phyloP scores from a whole-genome alignment of 2,113 vertebrate genomes.

The Cebidichthys violaceus region DNA sequence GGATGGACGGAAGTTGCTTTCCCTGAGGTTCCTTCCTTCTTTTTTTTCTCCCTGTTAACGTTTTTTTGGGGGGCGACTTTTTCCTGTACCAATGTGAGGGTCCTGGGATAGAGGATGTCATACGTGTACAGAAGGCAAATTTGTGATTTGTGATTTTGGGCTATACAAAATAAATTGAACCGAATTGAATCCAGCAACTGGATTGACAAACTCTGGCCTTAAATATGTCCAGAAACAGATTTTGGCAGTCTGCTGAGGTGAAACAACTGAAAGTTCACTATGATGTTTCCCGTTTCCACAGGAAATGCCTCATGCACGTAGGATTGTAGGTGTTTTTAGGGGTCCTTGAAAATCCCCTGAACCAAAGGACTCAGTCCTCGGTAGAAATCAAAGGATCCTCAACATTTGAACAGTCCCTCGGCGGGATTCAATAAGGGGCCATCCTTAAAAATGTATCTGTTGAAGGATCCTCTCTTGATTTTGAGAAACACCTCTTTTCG shows the following conservation, averaged over 20 bases:
- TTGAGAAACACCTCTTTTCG: slow-evolving; percentile 8
- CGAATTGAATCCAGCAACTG: neutral
- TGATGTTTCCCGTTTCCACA: neutral
- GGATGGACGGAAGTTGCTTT: neutral
- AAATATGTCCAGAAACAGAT: neutral
- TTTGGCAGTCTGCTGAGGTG: neutral
- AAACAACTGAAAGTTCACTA: neutral
- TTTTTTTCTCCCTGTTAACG: neutral
- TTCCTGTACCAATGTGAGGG: neutral
- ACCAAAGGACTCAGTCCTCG: neutral
- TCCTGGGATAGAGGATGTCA: neutral
- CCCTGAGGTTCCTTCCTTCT: neutral
- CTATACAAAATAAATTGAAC: neutral
- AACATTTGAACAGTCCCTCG: neutral
- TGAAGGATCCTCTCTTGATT: neutral
- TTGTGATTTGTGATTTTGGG: neutral
- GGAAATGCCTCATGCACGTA: neutral
- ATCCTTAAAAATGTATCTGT: neutral
- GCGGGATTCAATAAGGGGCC: neutral
- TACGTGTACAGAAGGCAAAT: neutral
- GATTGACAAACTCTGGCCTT: neutral
- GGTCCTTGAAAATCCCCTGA: neutral
- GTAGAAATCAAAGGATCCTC: neutral
- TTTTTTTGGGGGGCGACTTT: neutral
- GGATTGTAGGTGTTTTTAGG: neutral